Evolutionary conservation across 2,797 vertebrate genomes (phyloP).

Genomic region (Phoeniculus purpureus): DNA sequence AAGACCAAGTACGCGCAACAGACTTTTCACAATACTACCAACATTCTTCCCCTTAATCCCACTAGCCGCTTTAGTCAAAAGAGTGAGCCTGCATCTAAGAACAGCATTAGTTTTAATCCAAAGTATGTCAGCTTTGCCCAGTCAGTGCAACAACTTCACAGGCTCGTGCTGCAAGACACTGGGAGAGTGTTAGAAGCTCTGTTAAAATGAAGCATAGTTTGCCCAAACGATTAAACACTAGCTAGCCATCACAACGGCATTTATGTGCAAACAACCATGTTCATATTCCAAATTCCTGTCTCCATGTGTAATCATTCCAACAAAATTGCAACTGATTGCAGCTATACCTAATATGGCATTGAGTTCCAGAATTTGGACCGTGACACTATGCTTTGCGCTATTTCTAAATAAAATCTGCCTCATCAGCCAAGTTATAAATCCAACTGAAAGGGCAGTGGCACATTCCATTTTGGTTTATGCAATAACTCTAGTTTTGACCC

Average conservation of each 20-base stretch:
- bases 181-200: neutral
- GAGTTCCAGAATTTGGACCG: conserved; percentile 12
- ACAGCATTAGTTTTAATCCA: neutral
- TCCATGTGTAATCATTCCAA: conserved; percentile 23
- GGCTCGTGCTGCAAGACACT: neutral
- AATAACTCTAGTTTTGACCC: neutral
- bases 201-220: neutral
- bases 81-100: neutral
- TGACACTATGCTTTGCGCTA: neutral
- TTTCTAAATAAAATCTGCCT: conserved; percentile 26
- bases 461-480: neutral
- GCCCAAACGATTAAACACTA: neutral
- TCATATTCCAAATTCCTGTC: conserved; percentile 39
- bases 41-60: neutral
- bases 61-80: neutral
- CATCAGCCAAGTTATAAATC: conserved; percentile 26
- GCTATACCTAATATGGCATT: conserved; percentile 63
- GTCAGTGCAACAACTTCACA: neutral
- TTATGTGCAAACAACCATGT: neutral
- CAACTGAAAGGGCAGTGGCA: neutral
- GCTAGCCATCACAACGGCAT: neutral
- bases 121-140: neutral
- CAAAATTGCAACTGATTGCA: neutral
- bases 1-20: neutral
- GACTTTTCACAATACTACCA: neutral